Conservation (phyloP, 2,888 invertebrate species). For the Watsonalla binaria region DNA sequence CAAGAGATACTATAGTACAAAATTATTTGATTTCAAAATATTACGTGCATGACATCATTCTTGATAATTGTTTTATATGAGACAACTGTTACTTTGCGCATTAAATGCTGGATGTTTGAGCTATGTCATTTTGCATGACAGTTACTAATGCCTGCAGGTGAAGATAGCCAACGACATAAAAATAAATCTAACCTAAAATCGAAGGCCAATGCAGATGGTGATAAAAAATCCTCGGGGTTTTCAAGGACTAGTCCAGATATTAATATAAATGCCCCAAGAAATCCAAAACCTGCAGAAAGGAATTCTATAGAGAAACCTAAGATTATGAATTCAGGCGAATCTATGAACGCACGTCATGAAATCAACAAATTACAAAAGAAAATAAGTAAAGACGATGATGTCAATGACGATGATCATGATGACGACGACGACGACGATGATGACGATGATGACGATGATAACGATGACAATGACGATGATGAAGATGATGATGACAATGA, state of each 20-base stretch:
- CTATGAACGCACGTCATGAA: conserved; percentile 24
- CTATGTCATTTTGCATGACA: conserved; percentile 80
- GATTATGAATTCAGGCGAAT: conserved; percentile 38
- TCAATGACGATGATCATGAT: conserved; percentile 43
- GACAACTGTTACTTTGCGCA: conserved; percentile 57
- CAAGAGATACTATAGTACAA: conserved; percentile 31
- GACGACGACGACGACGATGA: conserved; percentile 39
- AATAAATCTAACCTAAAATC: conserved; percentile 68
- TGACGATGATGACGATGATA: conserved; percentile 62
- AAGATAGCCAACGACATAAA: conserved; percentile 73
- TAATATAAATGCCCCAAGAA: conserved; percentile 30
- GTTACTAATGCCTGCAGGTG: conserved; percentile 81
- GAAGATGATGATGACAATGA: conserved; percentile 55
- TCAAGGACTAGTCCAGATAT: conserved; percentile 31
- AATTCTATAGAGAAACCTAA: conserved; percentile 59
- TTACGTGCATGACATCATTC: conserved; percentile 77
- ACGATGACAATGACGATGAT: conserved; percentile 70
- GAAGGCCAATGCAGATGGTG: conserved; percentile 76
- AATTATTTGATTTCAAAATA: conserved; percentile 47
- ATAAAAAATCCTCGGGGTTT: conserved; percentile 57
- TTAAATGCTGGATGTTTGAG: conserved; percentile 76
- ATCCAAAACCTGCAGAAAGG: conserved; percentile 34
- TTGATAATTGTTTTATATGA: conserved; percentile 41
- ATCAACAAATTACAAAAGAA: conserved; percentile 16
- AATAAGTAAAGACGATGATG: conserved; percentile 40